Evolutionary conservation across 2,113 vertebrate species (phyloP).

Genomic region (Microtus richardsoni): DNA sequence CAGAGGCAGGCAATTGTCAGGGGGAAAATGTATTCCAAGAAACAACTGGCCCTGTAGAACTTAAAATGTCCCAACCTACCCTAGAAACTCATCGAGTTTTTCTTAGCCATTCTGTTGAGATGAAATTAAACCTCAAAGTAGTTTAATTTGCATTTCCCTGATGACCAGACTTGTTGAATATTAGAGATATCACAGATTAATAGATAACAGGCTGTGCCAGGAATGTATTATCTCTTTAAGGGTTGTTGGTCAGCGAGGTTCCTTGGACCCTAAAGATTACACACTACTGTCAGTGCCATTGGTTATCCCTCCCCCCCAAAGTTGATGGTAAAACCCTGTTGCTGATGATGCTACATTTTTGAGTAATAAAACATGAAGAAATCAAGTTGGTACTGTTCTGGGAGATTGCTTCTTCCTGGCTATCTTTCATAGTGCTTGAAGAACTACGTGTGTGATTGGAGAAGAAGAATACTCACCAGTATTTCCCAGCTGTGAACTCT

Average conservation of each 20-base stretch:
- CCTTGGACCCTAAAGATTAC: neutral
- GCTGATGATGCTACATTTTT: neutral
- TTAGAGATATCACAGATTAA: neutral
- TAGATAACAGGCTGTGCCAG: neutral
- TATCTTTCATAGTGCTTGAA: neutral
- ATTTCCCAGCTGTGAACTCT: neutral
- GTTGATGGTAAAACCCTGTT: neutral
- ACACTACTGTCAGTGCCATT: neutral
- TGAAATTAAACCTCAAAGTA: neutral
- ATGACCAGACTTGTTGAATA: neutral
- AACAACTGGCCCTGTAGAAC: slow-evolving; percentile 53
- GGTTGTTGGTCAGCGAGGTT: neutral
- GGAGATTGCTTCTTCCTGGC: neutral
- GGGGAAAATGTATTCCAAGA: neutral
- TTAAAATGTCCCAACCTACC: slow-evolving; percentile 11
- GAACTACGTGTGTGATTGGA: neutral
- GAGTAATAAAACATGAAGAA: neutral
- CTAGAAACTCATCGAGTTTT: slow-evolving; percentile 40
- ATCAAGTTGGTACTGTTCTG: too few species aligned
- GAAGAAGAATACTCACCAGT: neutral
- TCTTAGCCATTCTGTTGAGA: neutral
- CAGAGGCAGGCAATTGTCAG: neutral
- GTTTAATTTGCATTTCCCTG: neutral
- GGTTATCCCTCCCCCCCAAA: neutral
- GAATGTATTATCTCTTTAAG: neutral